Evolutionary conservation across 2,888 invertebrate genomes (phyloP).

Genomic region (Heliconius cydno): DNA sequence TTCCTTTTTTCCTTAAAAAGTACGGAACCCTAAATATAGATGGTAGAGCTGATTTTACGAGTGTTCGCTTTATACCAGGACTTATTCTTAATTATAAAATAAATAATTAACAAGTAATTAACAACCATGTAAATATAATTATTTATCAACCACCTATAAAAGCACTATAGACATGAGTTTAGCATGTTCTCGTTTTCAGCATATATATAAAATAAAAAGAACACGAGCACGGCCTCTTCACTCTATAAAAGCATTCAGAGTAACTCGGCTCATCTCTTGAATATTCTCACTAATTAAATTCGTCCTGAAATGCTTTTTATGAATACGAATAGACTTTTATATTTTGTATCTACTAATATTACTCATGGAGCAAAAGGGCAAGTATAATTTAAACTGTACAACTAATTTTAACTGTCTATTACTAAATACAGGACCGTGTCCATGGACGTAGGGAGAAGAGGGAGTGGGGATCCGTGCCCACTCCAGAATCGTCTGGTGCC

Average conservation of each 20-base stretch:
- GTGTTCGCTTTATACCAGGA: too few species aligned
- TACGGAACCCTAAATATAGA: too few species aligned
- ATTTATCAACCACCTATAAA: background rate
- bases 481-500: too few species aligned
- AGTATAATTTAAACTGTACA: background rate
- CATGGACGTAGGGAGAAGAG: too few species aligned
- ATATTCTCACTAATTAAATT: slow-evolving; percentile 39
- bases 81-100: too few species aligned
- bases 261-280: slow-evolving; percentile 36
- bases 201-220: slow-evolving; percentile 27
- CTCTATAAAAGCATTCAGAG: slow-evolving; percentile 32
- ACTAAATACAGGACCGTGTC: background rate
- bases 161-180: background rate
- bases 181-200: slow-evolving; percentile 5
- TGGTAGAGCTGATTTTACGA: too few species aligned
- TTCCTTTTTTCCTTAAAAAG: too few species aligned
- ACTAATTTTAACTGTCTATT: background rate
- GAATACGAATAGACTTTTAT: slow-evolving; percentile 28
- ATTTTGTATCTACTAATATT: slow-evolving; percentile 25
- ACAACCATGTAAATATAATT: background rate
- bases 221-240: slow-evolving; percentile 28
- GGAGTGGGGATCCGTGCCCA: too few species aligned
- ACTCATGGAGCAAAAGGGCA: slow-evolving; percentile 2
- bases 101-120: background rate
- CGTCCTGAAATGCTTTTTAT: slow-evolving; percentile 34